Percentiles rank a stretch among this genome's conserved stretches.
Evolutionary conservation across 2,888 invertebrate genomes (phyloP).

Genomic region (Macaria notata): DNA sequence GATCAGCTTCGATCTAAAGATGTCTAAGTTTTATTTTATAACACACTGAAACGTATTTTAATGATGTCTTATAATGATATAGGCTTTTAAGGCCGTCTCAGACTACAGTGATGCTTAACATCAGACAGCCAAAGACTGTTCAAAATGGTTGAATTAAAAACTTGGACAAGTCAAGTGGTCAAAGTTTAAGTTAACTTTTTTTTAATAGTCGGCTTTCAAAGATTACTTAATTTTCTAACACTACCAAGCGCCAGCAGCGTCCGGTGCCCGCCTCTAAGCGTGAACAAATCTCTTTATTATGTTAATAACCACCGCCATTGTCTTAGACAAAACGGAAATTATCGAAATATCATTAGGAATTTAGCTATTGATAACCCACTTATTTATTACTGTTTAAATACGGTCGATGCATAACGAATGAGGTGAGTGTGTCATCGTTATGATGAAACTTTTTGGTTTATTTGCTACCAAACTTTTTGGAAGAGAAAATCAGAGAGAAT

Average conservation of each 20-base stretch:
- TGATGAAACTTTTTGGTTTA: too few species aligned
- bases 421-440: too few species aligned
- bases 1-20: too few species aligned
- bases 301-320: conserved; percentile 55
- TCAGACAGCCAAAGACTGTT: not conserved
- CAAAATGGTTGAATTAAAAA: not conserved
- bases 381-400: conserved; percentile 6
- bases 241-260: conserved; percentile 45
- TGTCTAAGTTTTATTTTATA: too few species aligned
- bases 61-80: not conserved
- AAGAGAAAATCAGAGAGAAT: too few species aligned
- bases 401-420: not conserved
- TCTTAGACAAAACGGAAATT: conserved; percentile 57
- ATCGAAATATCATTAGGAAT: conserved; percentile 42
- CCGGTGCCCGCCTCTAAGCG: conserved; percentile 51
- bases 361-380: conserved; percentile 34
- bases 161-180: not conserved
- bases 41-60: not conserved
- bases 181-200: not conserved
- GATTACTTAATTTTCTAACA: conserved; percentile 34
- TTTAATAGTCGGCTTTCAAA: not conserved
- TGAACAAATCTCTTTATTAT: conserved; percentile 73
- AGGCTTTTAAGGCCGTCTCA: not conserved
- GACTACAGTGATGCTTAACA: not conserved
- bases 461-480: too few species aligned